Evolutionary conservation across 2,113 vertebrate species (phyloP).

Genomic region (Geococcyx californianus): DNA sequence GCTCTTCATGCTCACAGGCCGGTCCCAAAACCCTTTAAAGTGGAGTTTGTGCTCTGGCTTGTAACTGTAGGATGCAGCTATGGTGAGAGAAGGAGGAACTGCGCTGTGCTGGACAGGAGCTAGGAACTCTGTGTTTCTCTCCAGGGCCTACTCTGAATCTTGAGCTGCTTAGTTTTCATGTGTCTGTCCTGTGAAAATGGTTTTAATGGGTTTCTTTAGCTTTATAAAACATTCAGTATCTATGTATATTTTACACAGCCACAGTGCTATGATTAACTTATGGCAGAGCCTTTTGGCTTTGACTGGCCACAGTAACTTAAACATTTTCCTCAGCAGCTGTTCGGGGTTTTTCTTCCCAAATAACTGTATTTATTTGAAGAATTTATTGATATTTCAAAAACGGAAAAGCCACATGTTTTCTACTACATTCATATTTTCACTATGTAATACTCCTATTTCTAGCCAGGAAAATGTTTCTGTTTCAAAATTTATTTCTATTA

Average conservation of each 20-base stretch:
- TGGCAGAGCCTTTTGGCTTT: accelerated
- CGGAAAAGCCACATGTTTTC: accelerated
- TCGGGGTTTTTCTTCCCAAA: not conserved
- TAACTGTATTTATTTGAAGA: not conserved
- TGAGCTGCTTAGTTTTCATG: not conserved
- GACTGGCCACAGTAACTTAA: not conserved
- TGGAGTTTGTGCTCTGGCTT: not conserved
- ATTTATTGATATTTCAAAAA: not conserved
- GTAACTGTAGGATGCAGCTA: not conserved
- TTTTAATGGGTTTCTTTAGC: not conserved
- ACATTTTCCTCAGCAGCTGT: not conserved
- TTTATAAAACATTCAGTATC: not conserved
- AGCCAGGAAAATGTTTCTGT: not conserved
- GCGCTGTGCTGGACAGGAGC: not conserved
- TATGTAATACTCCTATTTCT: not conserved
- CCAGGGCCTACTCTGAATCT: not conserved
- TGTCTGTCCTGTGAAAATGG: not conserved
- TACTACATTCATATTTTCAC: not conserved
- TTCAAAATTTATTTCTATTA: not conserved
- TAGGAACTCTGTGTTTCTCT: not conserved
- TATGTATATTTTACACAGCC: not conserved
- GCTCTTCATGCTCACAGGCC: not conserved
- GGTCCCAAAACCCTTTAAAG: not conserved
- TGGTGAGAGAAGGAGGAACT: accelerated
- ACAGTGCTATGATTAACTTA: not conserved